Evolutionary conservation across 1,140 invertebrate genomes (phyloP).

Genomic region (Zaprionus vittiger): DNA sequence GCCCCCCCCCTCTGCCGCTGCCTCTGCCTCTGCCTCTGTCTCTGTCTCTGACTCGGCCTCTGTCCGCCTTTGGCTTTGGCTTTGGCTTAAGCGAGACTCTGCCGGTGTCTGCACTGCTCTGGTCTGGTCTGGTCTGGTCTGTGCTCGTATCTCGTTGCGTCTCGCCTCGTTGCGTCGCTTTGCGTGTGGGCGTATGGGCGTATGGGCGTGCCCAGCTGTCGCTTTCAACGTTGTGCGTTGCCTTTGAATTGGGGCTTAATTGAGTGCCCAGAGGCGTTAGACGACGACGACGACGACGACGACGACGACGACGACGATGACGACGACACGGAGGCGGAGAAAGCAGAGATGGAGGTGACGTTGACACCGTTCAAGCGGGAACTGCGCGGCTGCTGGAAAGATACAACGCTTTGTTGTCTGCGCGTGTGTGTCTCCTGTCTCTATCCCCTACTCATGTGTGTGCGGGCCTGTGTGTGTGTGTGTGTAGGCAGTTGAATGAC

Average conservation of each 20-base stretch:
- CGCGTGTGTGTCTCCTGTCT: not conserved
- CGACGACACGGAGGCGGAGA: constrained; percentile 32
- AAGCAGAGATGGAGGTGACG: constrained; percentile 6
- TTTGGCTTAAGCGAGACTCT: not conserved
- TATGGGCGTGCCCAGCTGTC: constrained; percentile 43
- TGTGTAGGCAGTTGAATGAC: constrained; percentile 35
- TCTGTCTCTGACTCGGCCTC: not conserved
- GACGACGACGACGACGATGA: constrained; percentile 15
- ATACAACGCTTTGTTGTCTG: constrained; percentile 6
- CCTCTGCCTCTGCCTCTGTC: not conserved
- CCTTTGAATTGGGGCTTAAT: constrained; percentile 73
- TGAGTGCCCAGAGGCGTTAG: constrained; percentile 72
- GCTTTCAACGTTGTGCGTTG: constrained; percentile 56
- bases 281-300: constrained; percentile 15
- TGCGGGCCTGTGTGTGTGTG: not conserved
- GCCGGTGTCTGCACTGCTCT: not conserved
- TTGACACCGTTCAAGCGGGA: not conserved
- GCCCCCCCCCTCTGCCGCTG: not conserved
- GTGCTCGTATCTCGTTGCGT: not conserved
- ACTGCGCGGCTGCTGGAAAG: not conserved
- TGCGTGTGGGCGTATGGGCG: not conserved
- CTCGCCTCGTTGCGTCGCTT: constrained; percentile 1
- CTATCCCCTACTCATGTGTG: not conserved
- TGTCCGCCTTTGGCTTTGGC: not conserved
- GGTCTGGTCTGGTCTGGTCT: not conserved